A percentile compares a stretch with the other conserved stretches of the same genome.
phyloP scores from a whole-genome alignment of 2,888 invertebrate species.

The Coecobrya sp. region DNA sequence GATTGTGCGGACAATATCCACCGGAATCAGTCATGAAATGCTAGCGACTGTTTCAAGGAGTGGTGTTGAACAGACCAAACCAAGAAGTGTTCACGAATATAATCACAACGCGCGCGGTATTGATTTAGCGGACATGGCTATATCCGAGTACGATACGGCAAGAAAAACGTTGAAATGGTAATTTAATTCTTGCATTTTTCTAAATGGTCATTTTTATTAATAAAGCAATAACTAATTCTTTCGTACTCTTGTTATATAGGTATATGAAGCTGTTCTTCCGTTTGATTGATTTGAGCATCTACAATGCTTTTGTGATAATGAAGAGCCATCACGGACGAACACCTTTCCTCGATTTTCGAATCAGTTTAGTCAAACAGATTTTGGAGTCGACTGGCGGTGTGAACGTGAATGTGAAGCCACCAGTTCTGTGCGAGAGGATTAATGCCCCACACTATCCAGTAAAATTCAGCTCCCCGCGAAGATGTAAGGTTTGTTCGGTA shows the following conservation, averaged over 20 bases:
- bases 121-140: constrained; percentile 45
- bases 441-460: not conserved
- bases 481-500: too few relatives aligned
- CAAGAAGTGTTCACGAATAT: constrained; percentile 5
- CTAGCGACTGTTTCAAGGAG: not conserved
- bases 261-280: constrained; percentile 66
- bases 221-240: not conserved
- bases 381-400: not conserved
- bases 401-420: not conserved
- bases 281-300: constrained; percentile 25
- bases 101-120: constrained; percentile 59
- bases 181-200: not conserved
- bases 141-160: not conserved
- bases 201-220: not conserved
- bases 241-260: not conserved
- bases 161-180: constrained; percentile 44
- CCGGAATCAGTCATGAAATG: constrained; percentile 30
- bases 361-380: not conserved
- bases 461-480: too few relatives aligned
- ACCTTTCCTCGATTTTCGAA: not conserved
- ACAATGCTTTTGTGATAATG: constrained; percentile 17
- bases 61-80: not conserved
- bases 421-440: not conserved
- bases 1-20: constrained; percentile 9
- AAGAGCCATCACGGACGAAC: not conserved